Percentiles rank a stretch among this genome's conserved stretches.
phyloP scores from a whole-genome alignment of 2,113 vertebrate species.

The Protomyctophum bolini region DNA sequence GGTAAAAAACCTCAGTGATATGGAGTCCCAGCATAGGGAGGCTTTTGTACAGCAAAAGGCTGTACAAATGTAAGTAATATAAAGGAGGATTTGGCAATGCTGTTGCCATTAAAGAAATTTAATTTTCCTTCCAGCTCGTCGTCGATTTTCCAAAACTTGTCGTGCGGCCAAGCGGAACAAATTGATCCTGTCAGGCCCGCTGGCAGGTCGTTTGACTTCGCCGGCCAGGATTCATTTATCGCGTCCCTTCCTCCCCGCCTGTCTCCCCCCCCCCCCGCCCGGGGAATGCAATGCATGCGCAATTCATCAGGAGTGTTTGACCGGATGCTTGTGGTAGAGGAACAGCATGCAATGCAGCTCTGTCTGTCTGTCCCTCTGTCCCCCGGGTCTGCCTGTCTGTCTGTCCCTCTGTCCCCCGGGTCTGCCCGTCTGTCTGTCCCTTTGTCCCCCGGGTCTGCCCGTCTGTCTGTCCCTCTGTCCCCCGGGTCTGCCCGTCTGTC shows the following conservation, averaged over 20 bases:
- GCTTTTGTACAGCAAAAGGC: constrained; percentile 14
- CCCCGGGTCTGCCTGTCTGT: constrained; percentile 18
- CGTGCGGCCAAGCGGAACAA: constrained; percentile 47
- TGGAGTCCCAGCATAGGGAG: constrained; percentile 9
- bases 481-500: constrained; percentile 22
- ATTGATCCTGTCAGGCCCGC: constrained; percentile 52
- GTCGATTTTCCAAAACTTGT: constrained; percentile 33
- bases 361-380: constrained; percentile 26
- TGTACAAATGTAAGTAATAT: constrained; percentile 37
- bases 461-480: constrained; percentile 28
- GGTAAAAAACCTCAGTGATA: constrained; percentile 12
- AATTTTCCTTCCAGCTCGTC: constrained; percentile 34
- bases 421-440: constrained; percentile 34
- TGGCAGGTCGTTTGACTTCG: constrained; percentile 59
- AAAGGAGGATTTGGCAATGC: constrained; percentile 28
- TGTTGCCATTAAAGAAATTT: constrained; percentile 45
- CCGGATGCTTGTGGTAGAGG: constrained; percentile 26
- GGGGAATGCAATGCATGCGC: neutral
- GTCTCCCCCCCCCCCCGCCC: constrained; percentile 15
- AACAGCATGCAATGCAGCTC: constrained; percentile 43
- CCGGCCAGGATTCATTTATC: constrained; percentile 54
- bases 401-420: constrained; percentile 7
- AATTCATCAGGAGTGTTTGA: constrained; percentile 44
- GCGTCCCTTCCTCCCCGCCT: constrained; percentile 10
- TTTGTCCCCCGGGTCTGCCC: constrained; percentile 21